Percentiles rank a stretch among this genome's conserved stretches.
These are phyloP conservation scores for Nephrocerus scutellatus DNA, from an alignment of 2,888 invertebrate species.

Conservation along the genomic window DNA sequence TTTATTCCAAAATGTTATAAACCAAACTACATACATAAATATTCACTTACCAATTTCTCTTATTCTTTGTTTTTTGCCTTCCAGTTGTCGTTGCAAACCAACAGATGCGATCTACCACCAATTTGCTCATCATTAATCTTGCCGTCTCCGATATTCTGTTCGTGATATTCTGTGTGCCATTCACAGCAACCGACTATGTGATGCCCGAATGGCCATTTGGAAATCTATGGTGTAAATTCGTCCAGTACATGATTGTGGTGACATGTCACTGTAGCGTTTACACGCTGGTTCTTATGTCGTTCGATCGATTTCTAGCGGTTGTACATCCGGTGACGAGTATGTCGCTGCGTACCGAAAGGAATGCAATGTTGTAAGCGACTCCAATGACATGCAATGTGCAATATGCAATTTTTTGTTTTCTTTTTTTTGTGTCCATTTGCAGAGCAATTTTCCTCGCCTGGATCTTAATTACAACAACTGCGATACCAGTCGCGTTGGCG, in stretches of 20 bases:
- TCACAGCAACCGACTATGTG: conserved; percentile 86
- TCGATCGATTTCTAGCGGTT: conserved; percentile 87
- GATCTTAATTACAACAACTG: conserved; percentile 70
- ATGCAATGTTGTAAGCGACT: conserved; percentile 58
- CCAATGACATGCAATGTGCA: conserved; percentile 2
- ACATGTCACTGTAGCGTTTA: conserved; percentile 91
- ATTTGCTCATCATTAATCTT: conserved; percentile 82
- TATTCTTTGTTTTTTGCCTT: conserved; percentile 18
- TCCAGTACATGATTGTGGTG: conserved; percentile 86
- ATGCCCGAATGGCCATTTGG: conserved; percentile 87
- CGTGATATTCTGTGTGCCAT: conserved; percentile 89
- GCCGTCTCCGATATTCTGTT: conserved; percentile 87
- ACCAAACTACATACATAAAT: too few species aligned
- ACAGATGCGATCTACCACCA: conserved; percentile 89
- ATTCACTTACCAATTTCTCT: too few species aligned
- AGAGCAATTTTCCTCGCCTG: conserved; percentile 72
- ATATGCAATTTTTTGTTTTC: neutral
- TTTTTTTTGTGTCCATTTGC: conserved; percentile 5
- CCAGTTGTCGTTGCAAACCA: conserved; percentile 77
- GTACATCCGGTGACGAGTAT: conserved; percentile 87
- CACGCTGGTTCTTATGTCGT: conserved; percentile 87
- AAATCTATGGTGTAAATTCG: conserved; percentile 73
- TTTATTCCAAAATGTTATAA: too few species aligned
- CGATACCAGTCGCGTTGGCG: conserved; percentile 69
- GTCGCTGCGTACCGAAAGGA: conserved; percentile 73